A percentile compares a stretch with the other conserved stretches of the same genome.
These are phyloP conservation scores for Paratrypauchen microcephalus DNA, from an alignment of 2,797 vertebrate genomes.

Conservation along the genomic window DNA sequence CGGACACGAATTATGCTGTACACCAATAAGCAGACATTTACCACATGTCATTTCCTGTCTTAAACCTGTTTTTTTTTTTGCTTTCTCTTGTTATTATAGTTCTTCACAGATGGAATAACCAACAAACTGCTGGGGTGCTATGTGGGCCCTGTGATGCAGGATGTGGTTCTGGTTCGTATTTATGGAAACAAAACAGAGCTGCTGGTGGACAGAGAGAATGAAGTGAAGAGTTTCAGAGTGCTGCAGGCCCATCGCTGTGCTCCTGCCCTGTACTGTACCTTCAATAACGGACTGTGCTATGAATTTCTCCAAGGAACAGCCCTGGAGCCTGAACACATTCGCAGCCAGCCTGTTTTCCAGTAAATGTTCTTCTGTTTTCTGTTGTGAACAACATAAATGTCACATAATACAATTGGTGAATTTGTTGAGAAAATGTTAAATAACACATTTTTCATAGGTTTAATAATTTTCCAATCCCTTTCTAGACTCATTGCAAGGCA, in stretches of 20 bases:
- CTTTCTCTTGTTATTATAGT: constrained; percentile 63
- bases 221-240: constrained; percentile 95
- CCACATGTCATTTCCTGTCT: background rate
- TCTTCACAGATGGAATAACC: constrained; percentile 96
- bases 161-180: constrained; percentile 93
- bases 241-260: constrained; percentile 92
- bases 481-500: constrained; percentile 91
- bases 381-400: background rate
- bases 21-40: background rate
- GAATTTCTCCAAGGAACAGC: constrained; percentile 94
- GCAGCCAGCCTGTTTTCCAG: constrained; percentile 88
- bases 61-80: background rate
- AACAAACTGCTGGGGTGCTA: constrained; percentile 97
- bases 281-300: constrained; percentile 96
- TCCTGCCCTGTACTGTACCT: constrained; percentile 93
- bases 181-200: constrained; percentile 97
- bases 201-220: constrained; percentile 91
- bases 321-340: constrained; percentile 90
- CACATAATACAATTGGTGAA: background rate
- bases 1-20: background rate
- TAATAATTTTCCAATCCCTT: constrained; percentile 13
- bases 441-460: background rate
- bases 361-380: constrained; percentile 42
- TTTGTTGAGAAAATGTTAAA: background rate
- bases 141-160: constrained; percentile 80